These are phyloP conservation scores for Danio aesculapii DNA, from an alignment of 2,797 vertebrate species.

Conservation along the genomic window DNA sequence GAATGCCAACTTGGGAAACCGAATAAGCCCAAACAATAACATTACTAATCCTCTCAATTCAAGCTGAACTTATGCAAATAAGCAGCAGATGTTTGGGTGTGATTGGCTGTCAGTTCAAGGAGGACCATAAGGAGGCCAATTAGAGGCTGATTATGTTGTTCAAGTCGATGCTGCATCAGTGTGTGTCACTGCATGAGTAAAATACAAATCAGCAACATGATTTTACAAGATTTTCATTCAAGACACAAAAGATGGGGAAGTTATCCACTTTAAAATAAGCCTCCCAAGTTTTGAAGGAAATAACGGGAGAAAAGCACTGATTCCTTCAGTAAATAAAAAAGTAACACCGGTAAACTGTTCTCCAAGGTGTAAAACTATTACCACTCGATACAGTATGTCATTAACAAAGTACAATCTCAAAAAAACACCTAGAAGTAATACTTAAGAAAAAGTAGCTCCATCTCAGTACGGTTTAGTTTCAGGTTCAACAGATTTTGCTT, in stretches of 20 bases:
- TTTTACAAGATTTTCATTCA: not conserved
- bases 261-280: not conserved
- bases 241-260: not conserved
- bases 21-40: constrained; percentile 23
- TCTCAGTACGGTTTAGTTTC: too few relatives aligned
- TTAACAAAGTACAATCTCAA: not conserved
- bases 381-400: too few relatives aligned
- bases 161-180: constrained; percentile 13
- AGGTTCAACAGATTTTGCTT: too few relatives aligned
- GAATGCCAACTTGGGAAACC: constrained; percentile 1
- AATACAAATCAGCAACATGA: not conserved
- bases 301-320: fast-evolving
- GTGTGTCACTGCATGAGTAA: not conserved
- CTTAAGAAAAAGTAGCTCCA: too few relatives aligned
- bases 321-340: not conserved
- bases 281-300: not conserved
- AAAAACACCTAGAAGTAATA: too few relatives aligned
- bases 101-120: constrained; percentile 51
- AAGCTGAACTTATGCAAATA: constrained; percentile 43
- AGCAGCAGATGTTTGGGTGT: constrained; percentile 46
- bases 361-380: too few relatives aligned
- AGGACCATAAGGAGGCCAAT: constrained; percentile 47
- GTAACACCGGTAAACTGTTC: too few relatives aligned
- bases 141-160: constrained; percentile 44
- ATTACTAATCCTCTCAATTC: constrained; percentile 30